These are phyloP conservation scores for Coleophora flavipennella DNA, from an alignment of 2,888 invertebrate genomes.

Conservation along the genomic window DNA sequence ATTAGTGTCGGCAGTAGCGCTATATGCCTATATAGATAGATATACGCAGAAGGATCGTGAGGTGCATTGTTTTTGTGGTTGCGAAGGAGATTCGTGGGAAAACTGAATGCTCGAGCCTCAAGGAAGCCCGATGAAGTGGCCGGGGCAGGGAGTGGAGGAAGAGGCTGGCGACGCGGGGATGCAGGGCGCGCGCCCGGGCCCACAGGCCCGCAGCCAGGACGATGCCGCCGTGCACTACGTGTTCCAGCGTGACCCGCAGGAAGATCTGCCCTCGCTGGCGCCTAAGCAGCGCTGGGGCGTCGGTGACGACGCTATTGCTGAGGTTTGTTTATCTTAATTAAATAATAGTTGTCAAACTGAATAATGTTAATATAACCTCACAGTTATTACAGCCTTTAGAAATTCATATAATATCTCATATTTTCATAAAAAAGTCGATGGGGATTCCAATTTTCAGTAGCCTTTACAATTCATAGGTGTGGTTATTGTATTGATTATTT, in stretches of 20 bases:
- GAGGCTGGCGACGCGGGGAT: conserved; percentile 67
- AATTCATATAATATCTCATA: no score
- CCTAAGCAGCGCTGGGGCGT: conserved; percentile 90
- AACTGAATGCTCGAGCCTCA: conserved; percentile 73
- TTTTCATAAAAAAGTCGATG: no score
- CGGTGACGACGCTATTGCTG: conserved; percentile 89
- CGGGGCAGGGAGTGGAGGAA: conserved; percentile 79
- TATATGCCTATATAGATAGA: conserved; percentile 22
- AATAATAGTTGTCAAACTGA: conserved; percentile 6
- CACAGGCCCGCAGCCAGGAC: conserved; percentile 81
- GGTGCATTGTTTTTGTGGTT: conserved; percentile 43
- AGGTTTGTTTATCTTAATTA: conserved; percentile 77
- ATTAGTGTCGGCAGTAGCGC: conserved; percentile 30
- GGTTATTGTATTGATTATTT: no score
- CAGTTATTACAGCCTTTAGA: background rate
- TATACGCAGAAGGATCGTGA: conserved; percentile 33
- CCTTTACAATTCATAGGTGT: no score
- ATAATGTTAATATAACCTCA: background rate
- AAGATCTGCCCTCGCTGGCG: conserved; percentile 83
- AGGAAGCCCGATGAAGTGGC: conserved; percentile 84
- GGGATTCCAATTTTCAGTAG: no score
- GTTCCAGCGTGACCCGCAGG: conserved; percentile 85
- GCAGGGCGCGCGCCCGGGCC: conserved; percentile 74
- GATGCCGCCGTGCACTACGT: conserved; percentile 95
- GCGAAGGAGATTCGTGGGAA: conserved; percentile 45